Evolutionary conservation across 2,113 vertebrate genomes (phyloP).

Genomic region (Sceloporus undulatus): DNA sequence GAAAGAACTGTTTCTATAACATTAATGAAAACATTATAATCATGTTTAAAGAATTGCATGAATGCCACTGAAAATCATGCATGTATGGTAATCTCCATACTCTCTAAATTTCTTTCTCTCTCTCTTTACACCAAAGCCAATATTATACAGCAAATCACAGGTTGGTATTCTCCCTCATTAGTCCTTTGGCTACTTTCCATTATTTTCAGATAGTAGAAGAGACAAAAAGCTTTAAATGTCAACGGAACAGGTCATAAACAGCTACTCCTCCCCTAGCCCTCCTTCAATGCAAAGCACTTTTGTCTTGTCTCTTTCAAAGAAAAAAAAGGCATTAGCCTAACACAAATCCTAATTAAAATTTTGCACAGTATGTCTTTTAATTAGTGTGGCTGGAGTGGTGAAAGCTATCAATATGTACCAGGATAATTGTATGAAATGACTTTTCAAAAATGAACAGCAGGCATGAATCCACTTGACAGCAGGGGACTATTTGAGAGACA

Average conservation of each 20-base stretch:
- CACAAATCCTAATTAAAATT: slow-evolving; percentile 82
- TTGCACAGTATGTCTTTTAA: slow-evolving; percentile 79
- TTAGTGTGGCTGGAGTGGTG: slow-evolving; percentile 73
- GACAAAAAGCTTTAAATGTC: slow-evolving; percentile 59
- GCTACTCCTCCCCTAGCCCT: neutral
- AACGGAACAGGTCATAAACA: slow-evolving; percentile 63
- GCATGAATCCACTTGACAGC: slow-evolving; percentile 65
- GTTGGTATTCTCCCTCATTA: slow-evolving; percentile 18
- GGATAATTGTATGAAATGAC: slow-evolving; percentile 72
- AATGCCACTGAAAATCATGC: too few species aligned
- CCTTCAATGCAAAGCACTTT: neutral
- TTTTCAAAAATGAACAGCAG: slow-evolving; percentile 72
- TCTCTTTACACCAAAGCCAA: neutral
- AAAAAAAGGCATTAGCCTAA: slow-evolving; percentile 67
- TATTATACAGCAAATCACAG: slow-evolving; percentile 29
- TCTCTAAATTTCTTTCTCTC: too few species aligned
- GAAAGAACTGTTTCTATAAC: too few species aligned
- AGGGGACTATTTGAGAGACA: slow-evolving; percentile 72
- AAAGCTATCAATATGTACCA: slow-evolving; percentile 81
- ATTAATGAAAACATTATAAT: too few species aligned
- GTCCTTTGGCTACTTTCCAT: slow-evolving; percentile 34
- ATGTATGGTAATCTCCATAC: too few species aligned
- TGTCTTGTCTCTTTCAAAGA: slow-evolving; percentile 38
- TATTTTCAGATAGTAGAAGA: slow-evolving; percentile 52
- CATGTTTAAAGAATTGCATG: too few species aligned